phyloP scores from a whole-genome alignment of 2,113 vertebrate species.

The Misgurnus mizolepis region DNA sequence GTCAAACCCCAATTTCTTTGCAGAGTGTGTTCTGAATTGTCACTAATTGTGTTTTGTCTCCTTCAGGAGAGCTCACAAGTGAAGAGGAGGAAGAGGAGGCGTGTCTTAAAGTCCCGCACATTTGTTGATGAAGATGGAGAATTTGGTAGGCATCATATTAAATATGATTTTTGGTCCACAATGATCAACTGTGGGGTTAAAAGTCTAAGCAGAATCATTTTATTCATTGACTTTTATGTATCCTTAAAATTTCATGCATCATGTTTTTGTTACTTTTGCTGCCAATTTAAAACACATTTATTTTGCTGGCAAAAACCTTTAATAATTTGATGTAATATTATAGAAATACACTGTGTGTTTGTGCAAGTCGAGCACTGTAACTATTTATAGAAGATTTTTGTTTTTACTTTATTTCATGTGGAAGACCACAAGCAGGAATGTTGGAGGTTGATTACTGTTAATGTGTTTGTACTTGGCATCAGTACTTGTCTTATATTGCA shows the following conservation, averaged over 20 bases:
- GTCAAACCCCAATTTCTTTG: too few species aligned
- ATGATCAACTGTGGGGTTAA: too few species aligned
- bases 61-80: slow-evolving; percentile 55
- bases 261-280: neutral
- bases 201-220: too few species aligned
- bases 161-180: neutral
- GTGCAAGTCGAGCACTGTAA: neutral
- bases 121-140: slow-evolving; percentile 85
- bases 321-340: neutral
- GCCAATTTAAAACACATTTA: neutral
- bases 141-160: slow-evolving; percentile 79
- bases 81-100: slow-evolving; percentile 82
- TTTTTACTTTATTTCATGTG: neutral
- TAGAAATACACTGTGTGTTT: neutral
- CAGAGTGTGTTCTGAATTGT: neutral
- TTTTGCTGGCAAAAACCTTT: neutral
- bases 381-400: neutral
- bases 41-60: neutral
- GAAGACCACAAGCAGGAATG: neutral
- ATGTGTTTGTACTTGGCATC: slow-evolving; percentile 17
- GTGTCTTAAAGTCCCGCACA: slow-evolving; percentile 83
- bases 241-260: too few species aligned
- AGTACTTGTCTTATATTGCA: slow-evolving; percentile 2
- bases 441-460: slow-evolving; percentile 6
- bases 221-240: too few species aligned